A percentile compares a stretch with the other conserved stretches of the same genome.
phyloP scores from a whole-genome alignment of 2,113 vertebrate species.

The Myocastor coypus region DNA sequence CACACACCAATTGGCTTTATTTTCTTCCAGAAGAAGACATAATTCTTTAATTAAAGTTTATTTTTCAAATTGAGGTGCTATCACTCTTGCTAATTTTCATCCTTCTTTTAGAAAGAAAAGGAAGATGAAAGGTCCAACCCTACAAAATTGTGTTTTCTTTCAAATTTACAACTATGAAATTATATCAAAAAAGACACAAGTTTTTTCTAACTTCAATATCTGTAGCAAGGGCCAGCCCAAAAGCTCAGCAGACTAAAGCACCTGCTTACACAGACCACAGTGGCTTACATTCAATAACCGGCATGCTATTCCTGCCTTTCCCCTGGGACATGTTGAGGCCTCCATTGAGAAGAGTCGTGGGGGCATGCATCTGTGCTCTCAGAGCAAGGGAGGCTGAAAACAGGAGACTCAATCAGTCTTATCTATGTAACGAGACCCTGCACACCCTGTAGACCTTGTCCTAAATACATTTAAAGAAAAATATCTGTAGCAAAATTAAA shows the following conservation, averaged over 20 bases:
- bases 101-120: neutral
- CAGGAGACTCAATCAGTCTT: too few species aligned
- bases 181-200: slow-evolving; percentile 9
- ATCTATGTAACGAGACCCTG: too few species aligned
- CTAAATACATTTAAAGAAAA: too few species aligned
- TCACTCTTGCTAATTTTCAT: neutral
- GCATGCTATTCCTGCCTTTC: too few species aligned
- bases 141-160: neutral
- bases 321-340: too few species aligned
- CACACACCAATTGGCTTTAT: neutral
- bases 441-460: too few species aligned
- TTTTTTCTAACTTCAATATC: neutral
- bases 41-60: slow-evolving; percentile 23
- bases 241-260: too few species aligned
- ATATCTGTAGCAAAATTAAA: slow-evolving; percentile 35
- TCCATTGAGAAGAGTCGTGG: too few species aligned
- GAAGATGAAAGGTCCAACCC: neutral
- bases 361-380: too few species aligned
- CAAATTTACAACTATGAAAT: slow-evolving; percentile 1
- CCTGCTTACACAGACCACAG: too few species aligned
- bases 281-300: too few species aligned
- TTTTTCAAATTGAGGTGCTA: slow-evolving; percentile 35
- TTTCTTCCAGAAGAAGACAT: slow-evolving; percentile 10
- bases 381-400: too few species aligned
- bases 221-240: neutral